A percentile compares a stretch with the other conserved stretches of the same genome.
These are phyloP conservation scores for Carlito syrichta DNA, from an alignment of 2,113 vertebrate species.

Conservation along the genomic window DNA sequence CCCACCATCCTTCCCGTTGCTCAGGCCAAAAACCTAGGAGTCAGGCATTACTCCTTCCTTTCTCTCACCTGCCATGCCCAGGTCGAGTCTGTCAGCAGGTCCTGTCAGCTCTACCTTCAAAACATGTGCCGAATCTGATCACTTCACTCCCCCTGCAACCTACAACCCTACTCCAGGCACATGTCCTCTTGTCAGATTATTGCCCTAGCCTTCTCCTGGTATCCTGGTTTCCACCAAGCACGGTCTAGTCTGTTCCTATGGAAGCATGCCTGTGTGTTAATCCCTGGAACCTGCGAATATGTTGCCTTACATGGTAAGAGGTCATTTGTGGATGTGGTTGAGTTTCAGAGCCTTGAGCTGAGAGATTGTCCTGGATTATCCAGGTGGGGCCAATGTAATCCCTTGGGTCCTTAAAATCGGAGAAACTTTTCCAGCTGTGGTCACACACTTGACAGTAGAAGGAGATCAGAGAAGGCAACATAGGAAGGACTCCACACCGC, in stretches of 20 bases:
- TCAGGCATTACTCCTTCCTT: neutral
- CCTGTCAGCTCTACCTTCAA: neutral
- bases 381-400: neutral
- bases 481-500: too few species aligned
- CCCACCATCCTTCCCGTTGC: neutral
- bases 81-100: neutral
- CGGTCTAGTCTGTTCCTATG: neutral
- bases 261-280: neutral
- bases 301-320: neutral
- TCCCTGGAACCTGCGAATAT: neutral
- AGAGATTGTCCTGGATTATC: neutral
- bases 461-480: neutral
- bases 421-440: neutral
- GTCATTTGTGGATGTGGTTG: too few species aligned
- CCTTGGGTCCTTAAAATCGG: neutral
- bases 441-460: neutral
- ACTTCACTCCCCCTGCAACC: neutral
- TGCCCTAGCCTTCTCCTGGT: neutral
- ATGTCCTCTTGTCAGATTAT: neutral
- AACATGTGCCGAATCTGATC: neutral
- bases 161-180: neutral
- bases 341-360: neutral
- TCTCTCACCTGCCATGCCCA: too few species aligned
- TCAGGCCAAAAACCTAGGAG: neutral
- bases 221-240: too few species aligned